A percentile compares a stretch with the other conserved stretches of the same genome.
phyloP scores from a whole-genome alignment of 2,113 vertebrate genomes.

The Scophthalmus maximus region DNA sequence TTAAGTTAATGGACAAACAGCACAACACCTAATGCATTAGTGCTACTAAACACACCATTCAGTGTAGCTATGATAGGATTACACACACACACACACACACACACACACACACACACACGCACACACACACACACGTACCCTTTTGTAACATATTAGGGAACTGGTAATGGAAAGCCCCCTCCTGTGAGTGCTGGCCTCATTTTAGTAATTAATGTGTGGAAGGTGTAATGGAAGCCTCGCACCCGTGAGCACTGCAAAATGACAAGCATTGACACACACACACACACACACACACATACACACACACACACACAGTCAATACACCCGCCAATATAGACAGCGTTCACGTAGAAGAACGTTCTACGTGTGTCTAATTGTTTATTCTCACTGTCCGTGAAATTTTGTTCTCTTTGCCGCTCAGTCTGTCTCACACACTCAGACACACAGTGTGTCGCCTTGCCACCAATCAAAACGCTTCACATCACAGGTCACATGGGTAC shows the following conservation, averaged over 20 bases:
- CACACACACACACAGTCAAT: constrained; percentile 1
- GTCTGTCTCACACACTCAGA: constrained; percentile 2
- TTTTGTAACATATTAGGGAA: constrained; percentile 42
- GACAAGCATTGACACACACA: constrained; percentile 6
- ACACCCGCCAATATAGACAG: not conserved
- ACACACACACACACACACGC: not conserved
- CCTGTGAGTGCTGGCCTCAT: constrained; percentile 48
- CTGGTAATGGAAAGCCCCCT: constrained; percentile 59
- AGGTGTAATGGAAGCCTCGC: constrained; percentile 59
- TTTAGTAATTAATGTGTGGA: constrained; percentile 64
- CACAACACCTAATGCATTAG: constrained; percentile 36
- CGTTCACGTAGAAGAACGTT: not conserved
- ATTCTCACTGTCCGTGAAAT: constrained; percentile 1
- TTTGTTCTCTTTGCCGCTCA: not conserved
- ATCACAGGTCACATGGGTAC: not conserved
- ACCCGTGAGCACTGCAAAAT: constrained; percentile 34
- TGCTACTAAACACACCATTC: constrained; percentile 33
- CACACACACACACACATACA: constrained; percentile 1
- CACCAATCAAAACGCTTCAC: not conserved
- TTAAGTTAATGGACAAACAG: constrained; percentile 56
- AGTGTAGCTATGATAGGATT: constrained; percentile 16
- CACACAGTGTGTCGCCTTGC: not conserved
- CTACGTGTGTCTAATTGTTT: constrained; percentile 3
- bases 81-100: constrained; percentile 11
- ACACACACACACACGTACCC: constrained; percentile 3